Conservation (phyloP, 2,113 vertebrate genomes). For the Menura novaehollandiae region DNA sequence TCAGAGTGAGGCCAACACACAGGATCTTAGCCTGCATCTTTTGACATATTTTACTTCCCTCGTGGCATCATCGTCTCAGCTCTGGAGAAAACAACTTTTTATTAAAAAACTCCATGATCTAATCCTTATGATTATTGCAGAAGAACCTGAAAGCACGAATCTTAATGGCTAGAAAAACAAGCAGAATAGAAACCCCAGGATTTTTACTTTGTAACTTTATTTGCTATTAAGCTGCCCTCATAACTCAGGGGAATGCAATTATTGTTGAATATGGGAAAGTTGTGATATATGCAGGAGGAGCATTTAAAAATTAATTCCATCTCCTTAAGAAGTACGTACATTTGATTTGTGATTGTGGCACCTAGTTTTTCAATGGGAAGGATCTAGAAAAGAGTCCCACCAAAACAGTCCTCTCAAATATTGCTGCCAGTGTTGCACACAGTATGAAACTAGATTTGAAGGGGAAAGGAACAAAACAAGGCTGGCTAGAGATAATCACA, state of each 20-base stretch:
- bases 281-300: not conserved
- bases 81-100: conserved; percentile 12
- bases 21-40: not conserved
- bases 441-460: not conserved
- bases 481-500: not conserved
- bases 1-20: not conserved
- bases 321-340: not conserved
- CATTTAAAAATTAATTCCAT: not conserved
- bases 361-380: not conserved
- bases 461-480: not conserved
- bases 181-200: not conserved
- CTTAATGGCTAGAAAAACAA: not conserved
- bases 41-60: not conserved
- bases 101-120: not conserved
- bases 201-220: not conserved
- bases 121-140: not conserved
- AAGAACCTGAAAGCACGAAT: not conserved
- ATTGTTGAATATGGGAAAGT: not conserved
- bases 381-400: not conserved
- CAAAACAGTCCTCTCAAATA: not conserved
- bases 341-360: not conserved
- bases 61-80: not conserved
- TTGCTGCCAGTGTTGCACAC: not conserved
- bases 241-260: not conserved
- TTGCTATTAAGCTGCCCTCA: not conserved